Percentiles rank a stretch among this genome's conserved stretches.
Evolutionary conservation across 2,797 vertebrate genomes (phyloP).

Genomic region (Coranthus polyacanthus): DNA sequence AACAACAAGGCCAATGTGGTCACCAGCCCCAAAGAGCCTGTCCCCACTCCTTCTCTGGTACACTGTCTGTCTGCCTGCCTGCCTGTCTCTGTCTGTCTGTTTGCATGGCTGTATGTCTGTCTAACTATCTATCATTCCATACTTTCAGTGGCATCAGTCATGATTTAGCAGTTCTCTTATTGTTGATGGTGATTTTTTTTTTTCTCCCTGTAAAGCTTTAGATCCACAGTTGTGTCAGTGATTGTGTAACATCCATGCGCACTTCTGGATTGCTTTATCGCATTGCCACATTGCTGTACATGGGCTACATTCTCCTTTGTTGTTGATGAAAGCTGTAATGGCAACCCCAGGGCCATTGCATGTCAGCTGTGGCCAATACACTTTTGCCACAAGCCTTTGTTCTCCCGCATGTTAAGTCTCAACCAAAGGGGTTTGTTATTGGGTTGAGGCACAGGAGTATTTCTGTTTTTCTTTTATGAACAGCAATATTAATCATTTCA

Average conservation of each 20-base stretch:
- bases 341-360: conserved; percentile 34
- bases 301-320: conserved; percentile 64
- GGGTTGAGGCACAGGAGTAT: not conserved
- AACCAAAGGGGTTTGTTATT: not conserved
- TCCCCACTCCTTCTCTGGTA: conserved; percentile 96
- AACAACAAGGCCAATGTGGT: conserved; percentile 99
- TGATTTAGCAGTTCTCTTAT: not conserved
- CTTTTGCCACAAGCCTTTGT: conserved; percentile 8
- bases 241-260: conserved; percentile 9
- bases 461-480: too few relatives aligned
- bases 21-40: conserved; percentile 97
- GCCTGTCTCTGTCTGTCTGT: conserved; percentile 45
- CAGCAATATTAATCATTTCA: too few relatives aligned
- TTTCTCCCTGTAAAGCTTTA: conserved; percentile 25
- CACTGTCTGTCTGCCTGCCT: conserved; percentile 70
- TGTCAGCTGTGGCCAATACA: conserved; percentile 10
- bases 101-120: conserved; percentile 40
- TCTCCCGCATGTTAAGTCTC: not conserved
- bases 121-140: not conserved
- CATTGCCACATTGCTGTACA: conserved; percentile 45
- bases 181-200: not conserved
- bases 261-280: conserved; percentile 16
- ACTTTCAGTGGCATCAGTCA: conserved; percentile 5
- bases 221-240: not conserved
- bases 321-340: conserved; percentile 66